Percentiles rank a stretch among this genome's conserved stretches.
Evolutionary conservation across 2,113 vertebrate genomes (phyloP).

Genomic region (Neodon shergylaensis): DNA sequence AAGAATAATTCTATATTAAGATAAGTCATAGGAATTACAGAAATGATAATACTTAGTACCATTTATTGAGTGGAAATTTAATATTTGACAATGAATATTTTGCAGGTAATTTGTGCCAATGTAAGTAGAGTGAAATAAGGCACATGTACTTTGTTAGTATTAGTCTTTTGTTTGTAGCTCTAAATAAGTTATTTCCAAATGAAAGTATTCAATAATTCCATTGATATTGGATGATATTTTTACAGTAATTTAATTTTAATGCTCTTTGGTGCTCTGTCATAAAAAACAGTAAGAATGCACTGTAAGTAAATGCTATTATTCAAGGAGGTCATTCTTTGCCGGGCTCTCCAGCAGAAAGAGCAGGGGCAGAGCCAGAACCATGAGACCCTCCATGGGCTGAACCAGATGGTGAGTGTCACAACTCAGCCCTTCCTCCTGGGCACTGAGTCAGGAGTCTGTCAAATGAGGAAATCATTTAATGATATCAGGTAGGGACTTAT

Average conservation of each 20-base stretch:
- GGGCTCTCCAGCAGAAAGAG: too few relatives aligned
- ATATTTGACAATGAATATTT: not conserved
- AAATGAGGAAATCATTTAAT: too few relatives aligned
- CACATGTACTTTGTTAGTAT: not conserved
- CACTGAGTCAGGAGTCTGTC: too few relatives aligned
- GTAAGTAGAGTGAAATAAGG: not conserved
- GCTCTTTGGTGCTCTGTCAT: not conserved
- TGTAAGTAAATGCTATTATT: not conserved
- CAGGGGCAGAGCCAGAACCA: too few relatives aligned
- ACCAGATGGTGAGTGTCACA: too few relatives aligned
- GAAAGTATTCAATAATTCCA: constrained; percentile 41
- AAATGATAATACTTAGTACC: not conserved
- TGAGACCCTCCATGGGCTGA: too few relatives aligned
- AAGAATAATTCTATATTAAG: constrained; percentile 18
- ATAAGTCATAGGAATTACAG: not conserved
- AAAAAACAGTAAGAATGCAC: not conserved
- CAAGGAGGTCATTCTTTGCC: too few relatives aligned
- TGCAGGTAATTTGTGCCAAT: not conserved
- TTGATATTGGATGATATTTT: constrained; percentile 33
- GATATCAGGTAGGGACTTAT: too few relatives aligned
- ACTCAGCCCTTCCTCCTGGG: too few relatives aligned
- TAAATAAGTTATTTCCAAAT: constrained; percentile 17
- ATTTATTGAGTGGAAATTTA: not conserved
- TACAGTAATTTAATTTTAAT: not conserved
- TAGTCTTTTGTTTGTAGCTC: not conserved